These are phyloP conservation scores for Nothobranchius furzeri DNA, from an alignment of 2,113 vertebrate genomes.

Conservation along the genomic window DNA sequence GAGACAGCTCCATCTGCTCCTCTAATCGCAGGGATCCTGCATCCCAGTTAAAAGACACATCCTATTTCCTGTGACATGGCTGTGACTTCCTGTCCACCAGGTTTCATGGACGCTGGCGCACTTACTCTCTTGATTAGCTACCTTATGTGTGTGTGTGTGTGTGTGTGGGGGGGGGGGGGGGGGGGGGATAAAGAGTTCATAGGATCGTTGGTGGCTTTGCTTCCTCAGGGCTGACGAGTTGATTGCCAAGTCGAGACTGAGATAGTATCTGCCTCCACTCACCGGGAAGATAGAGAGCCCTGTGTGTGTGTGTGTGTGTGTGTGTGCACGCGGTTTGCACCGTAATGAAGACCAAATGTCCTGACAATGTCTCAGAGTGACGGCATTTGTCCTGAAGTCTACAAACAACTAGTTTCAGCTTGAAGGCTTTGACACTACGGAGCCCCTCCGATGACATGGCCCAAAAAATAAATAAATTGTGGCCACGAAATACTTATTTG, in stretches of 20 bases:
- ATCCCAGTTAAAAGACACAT: slow-evolving; percentile 68
- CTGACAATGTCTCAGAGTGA: slow-evolving; percentile 10
- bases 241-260: slow-evolving; percentile 54
- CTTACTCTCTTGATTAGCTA: slow-evolving; percentile 56
- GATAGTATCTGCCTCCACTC: slow-evolving; percentile 54
- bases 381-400: background rate
- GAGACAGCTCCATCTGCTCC: slow-evolving; percentile 73
- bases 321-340: slow-evolving; percentile 27
- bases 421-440: no score
- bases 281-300: slow-evolving; percentile 9
- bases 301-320: slow-evolving; percentile 31
- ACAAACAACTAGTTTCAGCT: no score
- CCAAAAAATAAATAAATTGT: no score
- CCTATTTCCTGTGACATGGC: slow-evolving; percentile 76
- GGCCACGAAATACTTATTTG: no score
- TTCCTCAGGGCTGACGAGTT: slow-evolving; percentile 47
- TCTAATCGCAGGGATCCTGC: slow-evolving; percentile 63
- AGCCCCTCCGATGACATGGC: no score
- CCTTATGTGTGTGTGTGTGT: slow-evolving; percentile 6
- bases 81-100: slow-evolving; percentile 67
- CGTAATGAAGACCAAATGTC: slow-evolving; percentile 52
- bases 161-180: no score
- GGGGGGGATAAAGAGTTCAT: slow-evolving; percentile 39
- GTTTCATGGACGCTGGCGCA: slow-evolving; percentile 53
- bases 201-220: slow-evolving; percentile 20